A percentile compares a stretch with the other conserved stretches of the same genome.
phyloP scores from a whole-genome alignment of 2,113 vertebrate species.

The Origma solitaria region DNA sequence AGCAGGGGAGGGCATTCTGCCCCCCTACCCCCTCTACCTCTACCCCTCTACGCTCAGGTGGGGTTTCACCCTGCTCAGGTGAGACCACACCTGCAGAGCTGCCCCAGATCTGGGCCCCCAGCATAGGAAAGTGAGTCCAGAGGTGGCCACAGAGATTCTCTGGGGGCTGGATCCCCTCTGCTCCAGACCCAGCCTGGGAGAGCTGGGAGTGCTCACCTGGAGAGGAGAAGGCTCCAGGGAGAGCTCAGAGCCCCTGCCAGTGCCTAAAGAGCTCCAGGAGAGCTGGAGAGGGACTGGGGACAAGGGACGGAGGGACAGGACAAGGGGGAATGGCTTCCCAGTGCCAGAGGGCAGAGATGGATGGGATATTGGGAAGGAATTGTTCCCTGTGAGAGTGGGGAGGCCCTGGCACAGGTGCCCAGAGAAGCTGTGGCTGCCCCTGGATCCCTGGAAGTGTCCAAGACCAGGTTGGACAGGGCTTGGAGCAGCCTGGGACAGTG shows the following conservation, averaged over 20 bases:
- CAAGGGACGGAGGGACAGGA: not conserved
- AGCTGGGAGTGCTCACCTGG: not conserved
- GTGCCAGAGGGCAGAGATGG: not conserved
- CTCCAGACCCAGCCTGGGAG: not conserved
- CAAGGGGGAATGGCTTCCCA: not conserved
- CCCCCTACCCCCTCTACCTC: too few species aligned
- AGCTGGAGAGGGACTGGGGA: not conserved
- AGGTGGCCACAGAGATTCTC: rapidly evolving
- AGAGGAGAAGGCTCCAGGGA: not conserved
- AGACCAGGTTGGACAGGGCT: rapidly evolving
- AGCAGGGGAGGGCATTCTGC: not conserved
- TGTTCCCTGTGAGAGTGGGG: rapidly evolving
- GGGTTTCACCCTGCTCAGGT: not conserved
- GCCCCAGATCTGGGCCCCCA: not conserved
- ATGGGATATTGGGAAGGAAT: not conserved
- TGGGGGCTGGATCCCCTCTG: not conserved
- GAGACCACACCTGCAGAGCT: not conserved
- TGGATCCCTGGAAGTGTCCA: not conserved
- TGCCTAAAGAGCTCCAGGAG: not conserved
- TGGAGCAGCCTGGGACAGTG: rapidly evolving
- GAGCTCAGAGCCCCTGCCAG: not conserved
- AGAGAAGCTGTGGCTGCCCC: not conserved
- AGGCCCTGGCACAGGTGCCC: not conserved
- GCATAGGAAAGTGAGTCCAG: not conserved
- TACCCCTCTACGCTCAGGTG: too few species aligned